Base-by-base conservation (phyloP, 53 echinoderm and acorn worm genomes). In the Astropecten irregularis region DNA sequence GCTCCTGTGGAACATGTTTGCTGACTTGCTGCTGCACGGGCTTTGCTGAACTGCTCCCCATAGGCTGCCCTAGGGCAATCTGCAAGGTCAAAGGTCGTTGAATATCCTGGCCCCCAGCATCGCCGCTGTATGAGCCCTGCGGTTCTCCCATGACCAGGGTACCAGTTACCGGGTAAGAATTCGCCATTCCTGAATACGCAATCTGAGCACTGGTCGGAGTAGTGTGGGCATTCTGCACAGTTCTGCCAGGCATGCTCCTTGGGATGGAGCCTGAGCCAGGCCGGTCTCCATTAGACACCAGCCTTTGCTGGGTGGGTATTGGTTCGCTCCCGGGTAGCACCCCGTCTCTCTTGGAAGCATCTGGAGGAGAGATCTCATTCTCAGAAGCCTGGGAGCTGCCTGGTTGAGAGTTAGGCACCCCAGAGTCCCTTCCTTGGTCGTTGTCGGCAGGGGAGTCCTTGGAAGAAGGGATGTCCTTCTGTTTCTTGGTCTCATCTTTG, bases 401-500 rank as follows among this genome's bases (percentile, higher is more conserved):
- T 0, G 95, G 95, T 65, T 95, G 95, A 3, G 95, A 95, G 21
- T 87, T 87, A 27, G 95, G 88, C 5, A 95, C 89, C 8, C 95
- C 95, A 23, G 95, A 95, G 60, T 95, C 95, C 0, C 91, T 84
- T 9, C 91, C 90, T 59, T 87, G 87, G 54, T 91, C 95, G 68
- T 89, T 91, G 33, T 91, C 91, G 16, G 86, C 89, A 20, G 86
- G 59, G 8, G 64, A 73, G 82, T 91, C 87, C 49, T 91, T 91
- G 36, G 83, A 38, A 0, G 88, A 57, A 28, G 65, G 86, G 40
- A 76, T 65, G 49, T 96, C 96, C 64, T 88, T 88, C 79, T 94
- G 90, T 56, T 83, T 92, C 81, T 84, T 92, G 42, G 99, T 92
- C 27, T 99, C 94, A 36, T 99, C 99, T 53, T 99, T 99, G 59